Base-by-base conservation (phyloP, 2,888 invertebrate genomes). In the Volucella bombylans region DNA sequence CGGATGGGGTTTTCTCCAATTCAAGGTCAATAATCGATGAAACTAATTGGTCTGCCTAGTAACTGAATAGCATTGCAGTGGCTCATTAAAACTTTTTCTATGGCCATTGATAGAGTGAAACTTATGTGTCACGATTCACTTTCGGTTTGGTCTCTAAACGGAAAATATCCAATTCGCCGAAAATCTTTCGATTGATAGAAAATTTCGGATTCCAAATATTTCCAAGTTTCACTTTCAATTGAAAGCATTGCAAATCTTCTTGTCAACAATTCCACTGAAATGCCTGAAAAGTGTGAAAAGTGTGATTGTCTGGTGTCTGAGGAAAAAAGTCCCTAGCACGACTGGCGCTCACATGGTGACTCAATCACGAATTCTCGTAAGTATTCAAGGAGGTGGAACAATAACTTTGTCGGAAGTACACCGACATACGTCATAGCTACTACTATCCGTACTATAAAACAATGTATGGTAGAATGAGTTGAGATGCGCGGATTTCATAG, bases 71-170 rank as follows among this genome's bases (percentile, higher is more conserved):
- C 31, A 45, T 55, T 43, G 23, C 73, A 4, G 2, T 45, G 4
- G 45, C 38, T 12, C 38, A 38, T 12, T 41, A 59, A 65, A 79
- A 79, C 23, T 6, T 9, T 2, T 31, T 10, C 15, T 11, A 18
- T 41, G 9, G 6, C 31, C 74, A 76, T 71, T 71, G 52, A 74
- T 65, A 64, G 52, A 11, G 54, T 31, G 61, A 69, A 83, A 71
- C 43, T 65, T 57, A 18, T 64, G 31, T 67, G 71, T 85, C 85
- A 81, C 85, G 81, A 76, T 59, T 81, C 59, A 72, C 72, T 79
- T 79, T 72, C 72, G 72, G 52, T 67, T 55, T 54, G 18, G 18
- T 15, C 11, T 45, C 14, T 68, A 23, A 50, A 43, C 15, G 41
- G n/a, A 45, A 31, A 31, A 31, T 31, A 31, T 31, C 31, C 6